Base-by-base conservation (phyloP, 2,888 invertebrate species). In the Agelastica alni region DNA sequence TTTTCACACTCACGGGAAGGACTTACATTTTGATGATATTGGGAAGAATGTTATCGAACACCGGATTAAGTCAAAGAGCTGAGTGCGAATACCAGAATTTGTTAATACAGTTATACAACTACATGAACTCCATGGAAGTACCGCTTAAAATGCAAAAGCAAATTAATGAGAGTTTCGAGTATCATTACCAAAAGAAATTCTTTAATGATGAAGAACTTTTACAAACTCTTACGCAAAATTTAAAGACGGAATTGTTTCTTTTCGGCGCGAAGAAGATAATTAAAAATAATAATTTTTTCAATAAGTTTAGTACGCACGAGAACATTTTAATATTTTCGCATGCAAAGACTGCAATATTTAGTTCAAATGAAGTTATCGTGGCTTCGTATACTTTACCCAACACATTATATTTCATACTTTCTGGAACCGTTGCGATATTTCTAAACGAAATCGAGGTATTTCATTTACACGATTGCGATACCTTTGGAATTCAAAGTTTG, bases 401-500 rank as follows among this genome's bases (percentile, higher is more conserved):
- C 14, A 72, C 75, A 16, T 78, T 81, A 74, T 81, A 78, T 55
- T 81, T 82, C 59, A 81, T 82, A 51, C 77, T 78, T 0, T 75
- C 70, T 22, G 82, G 82, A 1, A 79, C 79, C 0, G 79, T 81
- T 0, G 77, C 78, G 0, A 70, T 78, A 26, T 75, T 77, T 2
- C 47, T 54, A 1, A 69, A 71, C 1, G 79, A 77, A 4, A 77
- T 78, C 45, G 85, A 85, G 77, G 80, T 77, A 26, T 71, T 68
- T 20, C 79, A 80, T 60, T 63, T 82, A 4, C 77, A 81, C 61
- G 84, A 84, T 56, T 84, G 84, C 0, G 81, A 75, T 18, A 68
- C 74, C 54, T 78, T 80, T 59, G 80, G 80, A 1, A 73, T 76
- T 66, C 69, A 26, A 44, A 76, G 7, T 2, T 2, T 26, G 6